Base-by-base conservation (phyloP, 1,140 invertebrate species). In the Drosophila triauraria region DNA sequence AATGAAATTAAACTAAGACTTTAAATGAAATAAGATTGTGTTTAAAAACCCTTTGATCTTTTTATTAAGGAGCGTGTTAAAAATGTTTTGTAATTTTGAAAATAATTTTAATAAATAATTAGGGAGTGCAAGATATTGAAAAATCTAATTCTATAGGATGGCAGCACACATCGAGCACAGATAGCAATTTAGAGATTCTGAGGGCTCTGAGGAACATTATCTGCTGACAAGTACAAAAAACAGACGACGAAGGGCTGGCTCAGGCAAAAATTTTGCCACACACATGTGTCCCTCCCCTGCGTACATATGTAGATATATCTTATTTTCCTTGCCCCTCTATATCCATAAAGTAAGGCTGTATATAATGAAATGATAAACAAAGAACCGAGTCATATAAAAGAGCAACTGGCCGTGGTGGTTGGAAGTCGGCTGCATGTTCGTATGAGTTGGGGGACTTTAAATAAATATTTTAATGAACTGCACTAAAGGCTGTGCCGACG, bases 401-500 rank as follows among this genome's bases (percentile, higher is more conserved):
- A 77, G 75, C 75, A 77, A 77, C 75, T 56, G 50, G 20, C 56
- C 40, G 35, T 44, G 53, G 20, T 74, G 43, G 40, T 38, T 27
- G 53, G 51, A 17, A 46, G 43, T 48, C 63, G 25, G 32, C n/a
- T 38, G 46, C 23, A 17, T 53, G 43, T 48, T 20, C 25, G 35
- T 13, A n/a, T 32, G 35, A 35, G 69, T n/a, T 15, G 53, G 43
- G 50, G 54, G 56, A 51, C 63, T 48, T 69, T 68, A 77, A 77
- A 77, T 77, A 77, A 68, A 77, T 77, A 77, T 77, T 77, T 77
- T 77, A 77, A 77, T 77, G 74, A 77, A 77, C 74, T 77, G 56
- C 74, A 78, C 74, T 74, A 74, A 72, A 72, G 69, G 46, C 69
- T 38, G 53, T 71, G 69, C 53, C 54, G 69, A 72, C 67, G 51